Conservation (phyloP, 2,888 invertebrate species). For the Ditylenchus weischeri region DNA sequence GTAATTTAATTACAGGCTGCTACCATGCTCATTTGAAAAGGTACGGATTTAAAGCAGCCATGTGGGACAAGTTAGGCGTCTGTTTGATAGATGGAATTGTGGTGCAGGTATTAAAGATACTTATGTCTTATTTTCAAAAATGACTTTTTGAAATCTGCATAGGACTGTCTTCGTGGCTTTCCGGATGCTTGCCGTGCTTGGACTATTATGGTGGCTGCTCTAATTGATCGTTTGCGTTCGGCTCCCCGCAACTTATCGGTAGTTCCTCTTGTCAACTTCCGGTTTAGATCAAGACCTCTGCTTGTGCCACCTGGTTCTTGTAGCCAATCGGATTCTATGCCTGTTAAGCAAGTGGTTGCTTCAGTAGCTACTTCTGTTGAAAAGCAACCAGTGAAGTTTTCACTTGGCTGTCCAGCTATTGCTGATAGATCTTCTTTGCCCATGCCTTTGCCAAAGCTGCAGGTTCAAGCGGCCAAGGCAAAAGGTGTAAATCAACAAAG, state of each 20-base stretch:
- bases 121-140: background rate
- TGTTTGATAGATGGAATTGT: slow-evolving; percentile 46
- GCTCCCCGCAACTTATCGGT: slow-evolving; percentile 34
- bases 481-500: too few species aligned
- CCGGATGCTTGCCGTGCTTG: slow-evolving; percentile 53
- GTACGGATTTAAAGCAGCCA: slow-evolving; percentile 49
- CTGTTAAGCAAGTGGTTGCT: background rate
- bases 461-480: too few species aligned
- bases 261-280: slow-evolving; percentile 7
- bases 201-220: slow-evolving; percentile 51
- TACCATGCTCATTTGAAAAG: slow-evolving; percentile 47
- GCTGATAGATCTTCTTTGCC: too few species aligned
- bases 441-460: too few species aligned
- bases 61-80: slow-evolving; percentile 55
- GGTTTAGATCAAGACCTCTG: background rate
- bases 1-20: slow-evolving; percentile 40
- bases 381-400: too few species aligned
- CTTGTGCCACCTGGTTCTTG: background rate
- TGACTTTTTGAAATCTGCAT: background rate
- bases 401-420: too few species aligned
- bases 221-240: slow-evolving; percentile 49
- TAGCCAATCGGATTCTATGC: too few species aligned
- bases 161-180: slow-evolving; percentile 53
- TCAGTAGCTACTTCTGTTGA: background rate
- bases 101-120: slow-evolving; percentile 39